Percentiles rank a stretch among this genome's conserved stretches.
These are phyloP conservation scores for Agrilus mali DNA, from an alignment of 2,888 invertebrate species.

Conservation along the genomic window DNA sequence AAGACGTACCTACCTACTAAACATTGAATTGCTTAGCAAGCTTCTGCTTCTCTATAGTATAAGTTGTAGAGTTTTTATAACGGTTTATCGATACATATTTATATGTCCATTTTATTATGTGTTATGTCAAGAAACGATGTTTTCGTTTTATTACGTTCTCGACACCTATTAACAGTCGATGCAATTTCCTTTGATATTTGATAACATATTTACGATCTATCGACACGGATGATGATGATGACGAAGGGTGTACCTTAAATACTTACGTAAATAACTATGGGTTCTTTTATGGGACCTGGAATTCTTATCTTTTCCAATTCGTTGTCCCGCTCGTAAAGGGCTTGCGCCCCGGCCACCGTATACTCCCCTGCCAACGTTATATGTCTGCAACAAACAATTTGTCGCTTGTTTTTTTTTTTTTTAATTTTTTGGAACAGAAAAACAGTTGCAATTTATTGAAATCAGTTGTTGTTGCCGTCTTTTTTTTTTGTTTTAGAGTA, in stretches of 20 bases:
- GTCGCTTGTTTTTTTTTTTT: constrained; percentile 14
- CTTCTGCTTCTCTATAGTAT: too few species aligned
- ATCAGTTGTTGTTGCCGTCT: neutral
- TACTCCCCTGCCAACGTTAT: constrained; percentile 69
- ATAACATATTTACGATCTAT: too few species aligned
- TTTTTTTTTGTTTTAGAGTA: neutral
- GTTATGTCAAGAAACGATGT: too few species aligned
- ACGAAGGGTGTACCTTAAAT: neutral
- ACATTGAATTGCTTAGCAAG: too few species aligned
- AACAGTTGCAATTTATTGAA: neutral
- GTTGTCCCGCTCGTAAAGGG: constrained; percentile 65
- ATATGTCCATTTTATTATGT: too few species aligned
- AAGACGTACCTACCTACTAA: too few species aligned
- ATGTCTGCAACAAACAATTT: constrained; percentile 36
- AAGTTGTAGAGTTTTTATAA: too few species aligned
- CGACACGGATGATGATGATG: too few species aligned
- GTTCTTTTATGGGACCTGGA: constrained; percentile 69
- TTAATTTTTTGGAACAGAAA: constrained; percentile 1
- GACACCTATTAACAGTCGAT: too few species aligned
- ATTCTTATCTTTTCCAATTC: constrained; percentile 72
- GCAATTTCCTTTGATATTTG: too few species aligned
- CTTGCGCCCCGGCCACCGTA: constrained; percentile 63
- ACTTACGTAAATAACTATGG: constrained; percentile 69
- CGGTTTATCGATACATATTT: too few species aligned
- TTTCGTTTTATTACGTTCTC: too few species aligned